Percentiles rank a stretch among this genome's conserved stretches.
phyloP scores from a whole-genome alignment of 2,888 invertebrate species.

The Cybosia mesomella region DNA sequence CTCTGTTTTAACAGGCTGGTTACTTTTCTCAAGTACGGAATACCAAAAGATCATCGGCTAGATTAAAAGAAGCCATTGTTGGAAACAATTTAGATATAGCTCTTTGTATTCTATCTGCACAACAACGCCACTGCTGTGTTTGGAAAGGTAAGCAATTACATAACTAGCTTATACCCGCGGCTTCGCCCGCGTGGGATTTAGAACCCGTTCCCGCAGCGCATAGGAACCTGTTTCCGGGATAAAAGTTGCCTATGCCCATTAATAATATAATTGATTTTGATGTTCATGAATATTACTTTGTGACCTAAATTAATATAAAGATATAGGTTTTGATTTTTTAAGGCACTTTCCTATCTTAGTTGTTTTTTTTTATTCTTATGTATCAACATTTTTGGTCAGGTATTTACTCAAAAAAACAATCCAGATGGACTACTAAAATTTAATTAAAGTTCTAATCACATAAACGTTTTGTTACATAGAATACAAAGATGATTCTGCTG shows the following conservation, averaged over 20 bases:
- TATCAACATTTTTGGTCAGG: no score
- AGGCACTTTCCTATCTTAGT: not conserved
- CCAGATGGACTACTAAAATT: not conserved
- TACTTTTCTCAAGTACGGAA: conserved; percentile 99
- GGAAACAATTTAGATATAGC: conserved; percentile 97
- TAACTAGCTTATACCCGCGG: not conserved
- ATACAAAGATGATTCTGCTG: conserved; percentile 65
- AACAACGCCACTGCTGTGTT: conserved; percentile 98
- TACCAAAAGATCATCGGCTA: conserved; percentile 97
- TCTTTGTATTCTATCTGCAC: conserved; percentile 97
- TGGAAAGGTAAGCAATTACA: conserved; percentile 85
- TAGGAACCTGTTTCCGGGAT: no score
- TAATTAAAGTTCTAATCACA: not conserved
- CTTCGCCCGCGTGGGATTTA: not conserved
- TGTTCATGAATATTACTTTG: no score
- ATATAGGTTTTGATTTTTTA: no score
- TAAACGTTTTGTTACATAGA: conserved; percentile 54
- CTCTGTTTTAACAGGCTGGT: conserved; percentile 92
- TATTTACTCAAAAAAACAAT: no score
- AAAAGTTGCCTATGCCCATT: no score
- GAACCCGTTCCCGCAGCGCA: no score
- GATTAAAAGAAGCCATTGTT: conserved; percentile 97
- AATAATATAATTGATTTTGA: no score
- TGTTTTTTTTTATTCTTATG: no score
- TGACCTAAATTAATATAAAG: no score